Conservation (phyloP, 1,140 invertebrate genomes). For the Drosophila subpulchrella region DNA sequence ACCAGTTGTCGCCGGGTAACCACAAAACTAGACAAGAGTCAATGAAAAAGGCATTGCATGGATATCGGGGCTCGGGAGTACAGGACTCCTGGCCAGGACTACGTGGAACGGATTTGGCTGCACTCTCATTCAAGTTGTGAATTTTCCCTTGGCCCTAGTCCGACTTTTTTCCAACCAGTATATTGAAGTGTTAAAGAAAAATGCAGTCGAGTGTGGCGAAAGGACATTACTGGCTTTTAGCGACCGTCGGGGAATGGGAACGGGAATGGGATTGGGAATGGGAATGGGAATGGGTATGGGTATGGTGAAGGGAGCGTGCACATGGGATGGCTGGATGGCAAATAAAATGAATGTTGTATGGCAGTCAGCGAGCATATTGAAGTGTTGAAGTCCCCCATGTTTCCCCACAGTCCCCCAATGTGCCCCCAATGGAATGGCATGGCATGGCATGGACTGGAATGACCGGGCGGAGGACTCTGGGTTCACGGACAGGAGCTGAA, state of each 20-base stretch:
- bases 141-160: constrained; percentile 52
- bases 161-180: constrained; percentile 51
- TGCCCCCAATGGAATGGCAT: background rate
- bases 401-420: background rate
- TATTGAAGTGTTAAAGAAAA: constrained; percentile 83
- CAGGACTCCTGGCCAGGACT: constrained; percentile 30
- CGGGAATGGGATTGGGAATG: no score
- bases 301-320: constrained; percentile 29
- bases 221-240: constrained; percentile 83
- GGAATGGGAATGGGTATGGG: no score
- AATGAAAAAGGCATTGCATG: constrained; percentile 59
- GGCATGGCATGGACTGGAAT: constrained; percentile 1
- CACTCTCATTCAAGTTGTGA: constrained; percentile 62
- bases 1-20: constrained; percentile 74
- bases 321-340: constrained; percentile 49
- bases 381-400: constrained; percentile 70
- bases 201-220: constrained; percentile 81
- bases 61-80: constrained; percentile 52
- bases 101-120: constrained; percentile 64
- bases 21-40: constrained; percentile 72
- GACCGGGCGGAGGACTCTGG: constrained; percentile 12
- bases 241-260: constrained; percentile 39
- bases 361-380: constrained; percentile 76
- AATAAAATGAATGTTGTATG: constrained; percentile 82
- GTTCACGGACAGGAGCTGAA: constrained; percentile 36